Conservation (phyloP, 2,113 vertebrate species). For the Sebastes fasciatus region DNA sequence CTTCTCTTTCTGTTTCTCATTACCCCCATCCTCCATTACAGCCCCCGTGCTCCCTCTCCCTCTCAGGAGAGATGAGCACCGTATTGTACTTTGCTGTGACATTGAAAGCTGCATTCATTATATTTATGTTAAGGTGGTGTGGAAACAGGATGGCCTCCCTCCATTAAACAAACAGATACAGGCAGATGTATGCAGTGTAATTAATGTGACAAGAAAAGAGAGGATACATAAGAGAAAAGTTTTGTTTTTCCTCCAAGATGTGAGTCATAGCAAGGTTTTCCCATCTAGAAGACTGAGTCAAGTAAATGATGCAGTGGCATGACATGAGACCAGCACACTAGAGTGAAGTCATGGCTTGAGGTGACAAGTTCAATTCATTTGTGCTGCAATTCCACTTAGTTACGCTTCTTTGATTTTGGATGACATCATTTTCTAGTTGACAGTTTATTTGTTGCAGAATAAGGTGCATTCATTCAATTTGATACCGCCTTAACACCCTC, state of each 20-base stretch:
- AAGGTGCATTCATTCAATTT: constrained; percentile 8
- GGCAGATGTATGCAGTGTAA: constrained; percentile 21
- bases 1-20: constrained; percentile 34
- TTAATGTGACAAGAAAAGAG: constrained; percentile 3
- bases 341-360: constrained; percentile 52
- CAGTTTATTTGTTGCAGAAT: constrained; percentile 35
- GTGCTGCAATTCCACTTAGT: constrained; percentile 35
- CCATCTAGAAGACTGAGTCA: constrained; percentile 51
- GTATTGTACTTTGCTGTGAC: constrained; percentile 75
- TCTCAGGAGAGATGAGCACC: constrained; percentile 74
- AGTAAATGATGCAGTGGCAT: constrained; percentile 60
- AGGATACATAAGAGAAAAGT: neutral
- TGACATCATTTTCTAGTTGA: constrained; percentile 19
- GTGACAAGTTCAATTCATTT: constrained; percentile 58
- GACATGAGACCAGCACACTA: constrained; percentile 55
- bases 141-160: constrained; percentile 53
- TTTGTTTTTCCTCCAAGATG: constrained; percentile 7
- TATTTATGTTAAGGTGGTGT: constrained; percentile 74
- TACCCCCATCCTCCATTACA: constrained; percentile 46
- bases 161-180: constrained; percentile 27
- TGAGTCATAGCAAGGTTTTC: constrained; percentile 59
- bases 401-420: constrained; percentile 39
- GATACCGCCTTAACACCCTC: constrained; percentile 9
- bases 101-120: constrained; percentile 80
- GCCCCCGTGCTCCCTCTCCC: constrained; percentile 38